Percentiles rank a stretch among this genome's conserved stretches.
These are phyloP conservation scores for Psophia crepitans DNA, from an alignment of 2,113 vertebrate species.

Conservation along the genomic window DNA sequence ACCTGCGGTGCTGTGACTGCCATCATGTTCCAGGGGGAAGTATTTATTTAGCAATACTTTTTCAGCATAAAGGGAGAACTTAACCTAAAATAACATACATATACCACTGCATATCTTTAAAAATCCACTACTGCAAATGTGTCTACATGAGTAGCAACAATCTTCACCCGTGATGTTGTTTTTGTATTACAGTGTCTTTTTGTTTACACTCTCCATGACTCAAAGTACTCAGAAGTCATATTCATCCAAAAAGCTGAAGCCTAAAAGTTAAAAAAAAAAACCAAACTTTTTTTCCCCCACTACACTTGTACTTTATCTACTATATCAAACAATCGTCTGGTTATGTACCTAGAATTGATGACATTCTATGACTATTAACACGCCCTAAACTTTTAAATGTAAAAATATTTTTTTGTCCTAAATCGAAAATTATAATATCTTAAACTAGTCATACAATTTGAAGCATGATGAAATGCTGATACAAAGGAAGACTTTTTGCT, in stretches of 20 bases:
- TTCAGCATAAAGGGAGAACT: not conserved
- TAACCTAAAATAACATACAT: not conserved
- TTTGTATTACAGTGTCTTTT: not conserved
- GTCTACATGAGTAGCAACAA: rapidly evolving
- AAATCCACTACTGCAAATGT: not conserved
- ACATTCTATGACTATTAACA: not conserved
- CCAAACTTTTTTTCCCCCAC: too few relatives aligned
- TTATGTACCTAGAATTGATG: not conserved
- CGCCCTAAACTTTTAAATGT: not conserved
- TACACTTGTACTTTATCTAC: not conserved
- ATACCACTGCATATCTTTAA: not conserved
- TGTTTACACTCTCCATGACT: not conserved
- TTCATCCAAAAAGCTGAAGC: not conserved
- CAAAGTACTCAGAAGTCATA: not conserved
- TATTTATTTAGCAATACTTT: not conserved
- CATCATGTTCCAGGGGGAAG: not conserved
- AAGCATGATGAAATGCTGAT: not conserved
- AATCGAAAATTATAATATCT: not conserved
- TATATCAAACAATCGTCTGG: not conserved
- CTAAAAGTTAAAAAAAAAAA: not conserved
- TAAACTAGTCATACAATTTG: not conserved
- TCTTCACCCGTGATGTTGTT: rapidly evolving
- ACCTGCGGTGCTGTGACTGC: not conserved
- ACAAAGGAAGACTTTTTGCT: not conserved
- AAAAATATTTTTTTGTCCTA: not conserved